Evolutionary conservation across 2,113 vertebrate species (phyloP).

Genomic region (Junco hyemalis): DNA sequence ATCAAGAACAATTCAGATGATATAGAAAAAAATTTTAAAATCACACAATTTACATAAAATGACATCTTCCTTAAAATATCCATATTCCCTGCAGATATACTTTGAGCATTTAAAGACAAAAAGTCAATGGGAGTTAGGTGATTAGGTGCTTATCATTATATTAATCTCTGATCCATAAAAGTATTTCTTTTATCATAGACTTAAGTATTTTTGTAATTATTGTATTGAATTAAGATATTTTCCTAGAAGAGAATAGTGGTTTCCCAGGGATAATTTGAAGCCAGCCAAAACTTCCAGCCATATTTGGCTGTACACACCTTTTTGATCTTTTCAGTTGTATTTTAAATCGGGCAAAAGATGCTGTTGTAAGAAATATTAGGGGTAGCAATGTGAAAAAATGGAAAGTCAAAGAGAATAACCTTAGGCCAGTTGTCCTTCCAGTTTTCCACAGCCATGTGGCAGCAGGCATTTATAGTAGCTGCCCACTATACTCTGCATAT

Average conservation of each 20-base stretch:
- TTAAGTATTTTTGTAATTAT: background rate
- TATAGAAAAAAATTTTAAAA: background rate
- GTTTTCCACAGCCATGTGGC: background rate
- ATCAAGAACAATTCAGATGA: background rate
- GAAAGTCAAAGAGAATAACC: background rate
- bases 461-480: background rate
- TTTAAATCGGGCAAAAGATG: background rate
- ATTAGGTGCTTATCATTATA: background rate
- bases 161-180: background rate
- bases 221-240: background rate
- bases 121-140: background rate
- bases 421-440: background rate
- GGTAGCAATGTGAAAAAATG: rapidly evolving
- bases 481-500: background rate
- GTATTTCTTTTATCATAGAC: background rate
- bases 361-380: background rate
- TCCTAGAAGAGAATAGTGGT: background rate
- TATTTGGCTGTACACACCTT: background rate
- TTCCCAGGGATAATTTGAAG: background rate
- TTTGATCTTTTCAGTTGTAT: background rate
- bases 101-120: background rate
- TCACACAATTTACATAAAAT: background rate
- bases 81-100: background rate
- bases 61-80: background rate
- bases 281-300: background rate